Percentiles rank a stretch among this genome's conserved stretches.
These are phyloP conservation scores for Anhinga anhinga DNA, from an alignment of 2,113 vertebrate genomes.

Conservation along the genomic window DNA sequence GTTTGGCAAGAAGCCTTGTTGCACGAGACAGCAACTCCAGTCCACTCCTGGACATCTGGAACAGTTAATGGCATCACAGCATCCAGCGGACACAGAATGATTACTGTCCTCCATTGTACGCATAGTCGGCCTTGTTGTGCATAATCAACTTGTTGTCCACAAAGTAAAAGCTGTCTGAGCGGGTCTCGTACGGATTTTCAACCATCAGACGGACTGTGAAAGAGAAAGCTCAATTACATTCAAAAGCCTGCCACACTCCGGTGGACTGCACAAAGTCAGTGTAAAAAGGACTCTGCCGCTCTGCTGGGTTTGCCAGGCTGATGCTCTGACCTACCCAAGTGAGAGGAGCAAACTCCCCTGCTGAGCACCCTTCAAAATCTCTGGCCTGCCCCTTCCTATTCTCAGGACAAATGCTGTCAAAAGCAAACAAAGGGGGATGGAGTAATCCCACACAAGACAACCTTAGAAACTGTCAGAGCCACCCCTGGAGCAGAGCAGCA, in stretches of 20 bases:
- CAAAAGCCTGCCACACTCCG: background rate
- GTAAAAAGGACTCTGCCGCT: background rate
- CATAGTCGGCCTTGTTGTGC: slow-evolving; percentile 99
- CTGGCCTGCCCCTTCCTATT: background rate
- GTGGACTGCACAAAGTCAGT: background rate
- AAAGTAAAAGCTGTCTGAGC: slow-evolving; percentile 99
- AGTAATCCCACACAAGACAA: background rate
- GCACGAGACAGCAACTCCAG: background rate
- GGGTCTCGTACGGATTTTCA: slow-evolving; percentile 92
- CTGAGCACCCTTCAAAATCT: background rate
- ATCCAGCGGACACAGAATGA: background rate
- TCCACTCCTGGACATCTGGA: background rate
- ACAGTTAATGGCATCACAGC: background rate
- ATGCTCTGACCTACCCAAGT: background rate
- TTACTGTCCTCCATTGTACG: slow-evolving; percentile 95
- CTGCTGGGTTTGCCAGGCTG: background rate
- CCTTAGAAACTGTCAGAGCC: background rate
- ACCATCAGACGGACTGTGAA: slow-evolving; percentile 93
- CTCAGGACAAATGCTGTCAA: background rate
- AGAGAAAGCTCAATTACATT: slow-evolving; percentile 40
- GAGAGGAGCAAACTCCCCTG: background rate
- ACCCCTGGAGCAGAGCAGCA: background rate
- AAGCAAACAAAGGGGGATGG: background rate
- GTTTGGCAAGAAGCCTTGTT: background rate
- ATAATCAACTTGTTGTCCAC: slow-evolving; percentile 99